Conservation (phyloP, 2,888 invertebrate species). For the Hirtodrosophila confusa region DNA sequence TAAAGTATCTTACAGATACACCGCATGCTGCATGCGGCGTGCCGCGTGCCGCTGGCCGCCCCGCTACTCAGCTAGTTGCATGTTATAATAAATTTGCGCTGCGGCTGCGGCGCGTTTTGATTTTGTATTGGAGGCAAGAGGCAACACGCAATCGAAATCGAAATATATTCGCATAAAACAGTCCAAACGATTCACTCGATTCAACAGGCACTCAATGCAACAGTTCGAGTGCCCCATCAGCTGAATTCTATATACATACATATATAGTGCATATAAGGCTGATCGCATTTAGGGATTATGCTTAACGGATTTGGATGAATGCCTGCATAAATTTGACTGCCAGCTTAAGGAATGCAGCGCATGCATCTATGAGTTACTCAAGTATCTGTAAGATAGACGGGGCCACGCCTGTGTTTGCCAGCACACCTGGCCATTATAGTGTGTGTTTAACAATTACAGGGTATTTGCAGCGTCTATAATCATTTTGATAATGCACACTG, state of each 20-base stretch:
- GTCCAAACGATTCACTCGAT: constrained; percentile 29
- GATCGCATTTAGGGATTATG: too few relatives aligned
- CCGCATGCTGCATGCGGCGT: constrained; percentile 15
- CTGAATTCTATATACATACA: too few relatives aligned
- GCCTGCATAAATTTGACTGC: constrained; percentile 16
- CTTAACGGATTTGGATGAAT: too few relatives aligned
- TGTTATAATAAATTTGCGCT: constrained; percentile 46
- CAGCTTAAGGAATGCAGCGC: too few relatives aligned
- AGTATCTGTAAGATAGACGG: constrained; percentile 4
- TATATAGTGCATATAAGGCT: too few relatives aligned
- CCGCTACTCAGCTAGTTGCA: constrained; percentile 42
- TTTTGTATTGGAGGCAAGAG: constrained; percentile 22
- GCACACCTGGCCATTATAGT: constrained; percentile 24
- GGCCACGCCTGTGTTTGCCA: constrained; percentile 6
- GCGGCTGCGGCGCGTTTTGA: constrained; percentile 45
- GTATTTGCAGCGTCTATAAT: constrained; percentile 22
- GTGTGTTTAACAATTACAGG: constrained; percentile 39
- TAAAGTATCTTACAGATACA: constrained; percentile 71
- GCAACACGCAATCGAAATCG: constrained; percentile 33
- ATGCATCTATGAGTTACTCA: neutral
- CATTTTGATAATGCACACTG: neutral
- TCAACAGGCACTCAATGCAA: constrained; percentile 28
- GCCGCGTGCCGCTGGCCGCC: neutral
- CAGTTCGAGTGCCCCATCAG: too few relatives aligned
- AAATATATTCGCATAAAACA: constrained; percentile 9